A percentile compares a stretch with the other conserved stretches of the same genome.
These are phyloP conservation scores for Limnothrissa miodon DNA, from an alignment of 2,113 vertebrate species.

Conservation along the genomic window DNA sequence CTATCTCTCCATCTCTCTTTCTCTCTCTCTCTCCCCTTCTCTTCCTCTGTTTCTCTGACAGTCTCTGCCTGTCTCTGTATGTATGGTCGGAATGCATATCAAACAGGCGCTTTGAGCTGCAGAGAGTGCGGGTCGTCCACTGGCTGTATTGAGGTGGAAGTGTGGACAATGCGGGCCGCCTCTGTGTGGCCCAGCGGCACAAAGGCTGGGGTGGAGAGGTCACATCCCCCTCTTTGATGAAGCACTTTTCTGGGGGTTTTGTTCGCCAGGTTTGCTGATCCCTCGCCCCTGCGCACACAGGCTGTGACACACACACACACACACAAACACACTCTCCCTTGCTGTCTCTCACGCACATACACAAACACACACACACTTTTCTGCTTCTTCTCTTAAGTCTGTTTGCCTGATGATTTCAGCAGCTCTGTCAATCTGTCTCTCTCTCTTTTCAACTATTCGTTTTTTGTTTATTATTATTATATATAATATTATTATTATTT, in stretches of 20 bases:
- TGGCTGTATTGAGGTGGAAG: slow-evolving; percentile 16
- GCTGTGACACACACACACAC: not conserved
- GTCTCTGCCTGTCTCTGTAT: slow-evolving; percentile 7
- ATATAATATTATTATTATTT: no score
- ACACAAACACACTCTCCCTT: not conserved
- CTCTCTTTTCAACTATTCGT: not conserved
- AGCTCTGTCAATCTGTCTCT: not conserved
- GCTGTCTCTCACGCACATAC: not conserved
- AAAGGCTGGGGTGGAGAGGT: slow-evolving; percentile 17
- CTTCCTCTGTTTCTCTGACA: not conserved
- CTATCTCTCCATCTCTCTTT: slow-evolving; percentile 2
- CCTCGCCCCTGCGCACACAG: not conserved
- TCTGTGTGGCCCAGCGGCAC: not conserved
- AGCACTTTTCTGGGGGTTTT: slow-evolving; percentile 9
- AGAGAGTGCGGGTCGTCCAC: not conserved
- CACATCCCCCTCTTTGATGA: slow-evolving; percentile 16
- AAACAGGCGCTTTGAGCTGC: not conserved
- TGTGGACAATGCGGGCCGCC: slow-evolving; percentile 23
- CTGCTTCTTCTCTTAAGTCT: not conserved
- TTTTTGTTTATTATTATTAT: not conserved
- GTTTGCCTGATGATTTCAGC: not conserved
- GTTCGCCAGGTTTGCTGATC: slow-evolving; percentile 30
- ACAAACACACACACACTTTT: slow-evolving; percentile 2
- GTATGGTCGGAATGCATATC: slow-evolving; percentile 9
- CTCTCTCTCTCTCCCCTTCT: not conserved